Base-by-base conservation (phyloP, 2,888 invertebrate species). In the Diploptera punctata region DNA sequence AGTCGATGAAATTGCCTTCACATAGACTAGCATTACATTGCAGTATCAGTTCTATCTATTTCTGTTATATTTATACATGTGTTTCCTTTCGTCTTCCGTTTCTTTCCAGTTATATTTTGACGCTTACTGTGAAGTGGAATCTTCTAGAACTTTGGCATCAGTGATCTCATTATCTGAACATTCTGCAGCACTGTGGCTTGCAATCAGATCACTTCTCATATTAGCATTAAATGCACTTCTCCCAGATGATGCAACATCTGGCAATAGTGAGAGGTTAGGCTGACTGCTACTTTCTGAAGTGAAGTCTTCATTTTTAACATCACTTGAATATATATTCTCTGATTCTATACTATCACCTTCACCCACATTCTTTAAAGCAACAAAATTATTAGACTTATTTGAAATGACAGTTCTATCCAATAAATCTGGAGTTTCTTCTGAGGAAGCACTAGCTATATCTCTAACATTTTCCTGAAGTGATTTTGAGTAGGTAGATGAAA, bases 401-500 rank as follows among this genome's bases (percentile, higher is more conserved):
- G 57, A 57, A n/a, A n/a, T 4, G 57, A 31, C 29, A 2, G 29
- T 31, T 26, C 26, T 57, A 47, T 65, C 65, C 44, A 65, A n/a
- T 4, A 65, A 29, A 16, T 65, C 65, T 44, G 65, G 47, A n/a
- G 65, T 65, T 47, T 65, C 65, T 29, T 57, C 57, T 29, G 57
- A 13, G 10, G 16, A 16, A 31, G n/a, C 29, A 31, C n/a, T 33
- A 33, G 33, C 33, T 33, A 10, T 10, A 33, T 33, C 10, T 10
- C 10, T 10, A 10, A 7, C 29, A 7, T 57, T 29, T 57, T 57
- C 57, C 18, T 57, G 57, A 10, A 57, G 0, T 2, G 57, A 57
- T n/a, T 16, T 2, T 26, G 57, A 31, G n/a, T 31, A 57, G n/a
- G 57, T 4, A 3, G 29, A 16, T 29, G 57, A 29, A 57, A 57